A percentile compares a stretch with the other conserved stretches of the same genome.
These are phyloP conservation scores for Diceros bicornis DNA, from an alignment of 2,797 vertebrate species.

Conservation along the genomic window DNA sequence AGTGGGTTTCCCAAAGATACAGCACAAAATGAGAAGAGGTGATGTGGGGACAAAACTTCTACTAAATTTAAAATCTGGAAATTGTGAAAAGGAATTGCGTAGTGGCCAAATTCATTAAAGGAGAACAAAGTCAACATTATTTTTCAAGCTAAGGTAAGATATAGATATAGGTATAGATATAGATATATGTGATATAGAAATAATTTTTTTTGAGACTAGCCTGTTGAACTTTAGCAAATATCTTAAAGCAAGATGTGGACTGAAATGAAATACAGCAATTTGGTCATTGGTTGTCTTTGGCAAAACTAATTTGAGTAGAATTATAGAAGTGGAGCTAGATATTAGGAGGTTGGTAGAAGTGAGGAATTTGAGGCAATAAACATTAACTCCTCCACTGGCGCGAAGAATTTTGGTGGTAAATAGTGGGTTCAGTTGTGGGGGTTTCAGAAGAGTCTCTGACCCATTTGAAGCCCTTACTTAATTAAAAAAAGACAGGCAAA, in stretches of 20 bases:
- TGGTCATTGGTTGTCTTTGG: background rate
- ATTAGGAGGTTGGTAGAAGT: background rate
- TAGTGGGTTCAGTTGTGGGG: background rate
- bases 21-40: background rate
- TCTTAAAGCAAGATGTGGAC: background rate
- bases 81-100: background rate
- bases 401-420: background rate
- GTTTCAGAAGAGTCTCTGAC: background rate
- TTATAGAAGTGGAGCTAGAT: background rate
- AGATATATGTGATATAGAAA: background rate
- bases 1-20: background rate
- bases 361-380: background rate
- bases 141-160: background rate
- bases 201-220: background rate
- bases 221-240: background rate
- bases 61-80: background rate
- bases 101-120: background rate
- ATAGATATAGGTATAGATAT: background rate
- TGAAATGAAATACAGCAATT: background rate
- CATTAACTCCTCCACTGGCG: background rate
- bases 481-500: background rate
- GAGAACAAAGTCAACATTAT: background rate
- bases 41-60: background rate
- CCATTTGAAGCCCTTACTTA: background rate
- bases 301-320: background rate